These are phyloP conservation scores for Platanista minor DNA, from an alignment of 2,113 vertebrate genomes.

Conservation along the genomic window DNA sequence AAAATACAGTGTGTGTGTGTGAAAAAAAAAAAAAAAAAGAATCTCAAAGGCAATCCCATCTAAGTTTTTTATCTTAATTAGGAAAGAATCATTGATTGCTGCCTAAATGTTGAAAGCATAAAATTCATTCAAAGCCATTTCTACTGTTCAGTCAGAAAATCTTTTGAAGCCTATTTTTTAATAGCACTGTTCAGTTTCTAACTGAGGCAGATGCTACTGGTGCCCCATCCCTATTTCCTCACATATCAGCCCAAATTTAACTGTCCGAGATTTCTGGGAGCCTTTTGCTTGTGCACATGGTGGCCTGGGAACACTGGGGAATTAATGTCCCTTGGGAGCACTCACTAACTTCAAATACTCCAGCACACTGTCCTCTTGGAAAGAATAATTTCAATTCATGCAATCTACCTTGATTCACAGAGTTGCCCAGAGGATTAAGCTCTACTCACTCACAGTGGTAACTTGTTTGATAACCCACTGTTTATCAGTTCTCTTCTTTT, in stretches of 20 bases:
- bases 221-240: neutral
- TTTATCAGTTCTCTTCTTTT: neutral
- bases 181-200: neutral
- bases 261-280: neutral
- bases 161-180: neutral
- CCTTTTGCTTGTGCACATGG: accelerated
- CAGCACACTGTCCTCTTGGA: neutral
- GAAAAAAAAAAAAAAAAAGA: no score
- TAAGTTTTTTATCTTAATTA: neutral
- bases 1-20: no score
- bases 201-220: neutral
- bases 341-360: neutral
- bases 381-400: neutral
- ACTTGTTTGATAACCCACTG: neutral
- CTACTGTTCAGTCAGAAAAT: neutral
- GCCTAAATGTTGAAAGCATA: neutral
- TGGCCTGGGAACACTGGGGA: neutral
- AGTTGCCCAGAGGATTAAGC: neutral
- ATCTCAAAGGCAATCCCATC: neutral
- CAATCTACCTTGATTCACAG: neutral
- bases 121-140: neutral
- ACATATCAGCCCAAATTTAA: neutral
- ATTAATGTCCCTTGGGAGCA: neutral
- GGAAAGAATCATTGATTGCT: neutral
- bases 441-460: neutral